Conservation (phyloP, 2,113 vertebrate species). For the Nesogale talazaci region DNA sequence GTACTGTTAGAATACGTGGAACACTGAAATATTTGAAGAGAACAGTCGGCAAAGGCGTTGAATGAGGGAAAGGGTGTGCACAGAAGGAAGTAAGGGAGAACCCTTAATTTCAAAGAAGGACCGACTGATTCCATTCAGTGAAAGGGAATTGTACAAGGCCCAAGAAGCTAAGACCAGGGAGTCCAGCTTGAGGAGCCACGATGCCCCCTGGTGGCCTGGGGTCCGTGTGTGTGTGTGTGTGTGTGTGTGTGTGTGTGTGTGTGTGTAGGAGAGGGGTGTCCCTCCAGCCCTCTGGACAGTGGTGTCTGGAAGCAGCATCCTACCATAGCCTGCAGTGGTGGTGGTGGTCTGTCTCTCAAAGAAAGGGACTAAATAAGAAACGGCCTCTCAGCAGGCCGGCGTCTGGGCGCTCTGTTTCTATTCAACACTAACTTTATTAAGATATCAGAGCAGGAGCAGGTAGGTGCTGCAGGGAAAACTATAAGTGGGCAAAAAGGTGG, state of each 20-base stretch:
- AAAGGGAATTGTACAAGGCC: neutral
- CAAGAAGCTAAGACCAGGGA: neutral
- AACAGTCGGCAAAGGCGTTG: neutral
- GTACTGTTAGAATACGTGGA: neutral
- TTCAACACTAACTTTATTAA: conserved; percentile 74
- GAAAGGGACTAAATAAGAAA: neutral
- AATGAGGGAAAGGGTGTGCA: neutral
- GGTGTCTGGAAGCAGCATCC: no score
- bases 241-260: no score
- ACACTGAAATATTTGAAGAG: neutral
- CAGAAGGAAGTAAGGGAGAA: neutral
- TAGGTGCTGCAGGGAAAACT: conserved; percentile 74
- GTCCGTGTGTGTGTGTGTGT: no score
- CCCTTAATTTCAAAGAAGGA: neutral
- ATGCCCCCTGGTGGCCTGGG: conserved; percentile 55
- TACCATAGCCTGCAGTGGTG: no score
- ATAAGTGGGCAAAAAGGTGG: conserved; percentile 6
- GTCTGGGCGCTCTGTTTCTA: conserved; percentile 3
- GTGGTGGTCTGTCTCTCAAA: neutral
- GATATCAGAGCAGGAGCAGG: conserved; percentile 63
- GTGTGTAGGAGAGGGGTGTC: no score
- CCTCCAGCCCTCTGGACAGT: no score
- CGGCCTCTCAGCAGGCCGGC: neutral
- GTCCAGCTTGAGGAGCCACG: neutral
- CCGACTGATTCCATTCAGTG: neutral